Conservation (phyloP, 2,797 vertebrate genomes). For the Pseudocheirus occidentalis region DNA sequence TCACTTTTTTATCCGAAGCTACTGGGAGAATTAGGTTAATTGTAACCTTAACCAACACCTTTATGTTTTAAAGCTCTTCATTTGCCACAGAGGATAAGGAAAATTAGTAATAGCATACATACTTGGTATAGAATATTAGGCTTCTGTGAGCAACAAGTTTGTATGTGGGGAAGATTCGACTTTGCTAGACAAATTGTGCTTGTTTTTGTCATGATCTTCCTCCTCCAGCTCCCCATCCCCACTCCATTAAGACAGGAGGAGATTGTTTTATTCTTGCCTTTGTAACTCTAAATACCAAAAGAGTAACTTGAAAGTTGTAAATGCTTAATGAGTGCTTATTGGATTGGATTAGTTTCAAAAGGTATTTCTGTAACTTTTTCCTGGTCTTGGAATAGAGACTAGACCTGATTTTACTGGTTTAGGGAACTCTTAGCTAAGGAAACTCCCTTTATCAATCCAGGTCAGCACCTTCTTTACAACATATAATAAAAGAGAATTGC, state of each 20-base stretch:
- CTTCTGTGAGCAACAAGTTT: constrained; percentile 11
- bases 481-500: neutral
- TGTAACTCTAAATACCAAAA: constrained; percentile 22
- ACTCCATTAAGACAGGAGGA: neutral
- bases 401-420: neutral
- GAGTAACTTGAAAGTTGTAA: constrained; percentile 1
- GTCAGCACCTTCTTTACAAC: neutral
- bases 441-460: neutral
- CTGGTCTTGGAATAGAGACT: neutral
- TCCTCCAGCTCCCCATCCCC: neutral
- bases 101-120: neutral
- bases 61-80: constrained; percentile 36
- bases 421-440: neutral
- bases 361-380: neutral
- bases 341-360: constrained; percentile 9
- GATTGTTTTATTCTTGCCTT: neutral
- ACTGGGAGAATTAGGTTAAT: constrained; percentile 10
- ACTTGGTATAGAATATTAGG: neutral
- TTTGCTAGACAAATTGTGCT: constrained; percentile 42
- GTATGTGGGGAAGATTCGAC: neutral
- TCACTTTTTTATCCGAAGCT: constrained; percentile 17
- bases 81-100: constrained; percentile 28
- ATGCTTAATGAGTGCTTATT: constrained; percentile 10
- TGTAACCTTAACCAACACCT: neutral
- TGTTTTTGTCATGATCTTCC: constrained; percentile 14